Conservation (phyloP, 2,888 invertebrate genomes). For the Lasioglossum lativentre region DNA sequence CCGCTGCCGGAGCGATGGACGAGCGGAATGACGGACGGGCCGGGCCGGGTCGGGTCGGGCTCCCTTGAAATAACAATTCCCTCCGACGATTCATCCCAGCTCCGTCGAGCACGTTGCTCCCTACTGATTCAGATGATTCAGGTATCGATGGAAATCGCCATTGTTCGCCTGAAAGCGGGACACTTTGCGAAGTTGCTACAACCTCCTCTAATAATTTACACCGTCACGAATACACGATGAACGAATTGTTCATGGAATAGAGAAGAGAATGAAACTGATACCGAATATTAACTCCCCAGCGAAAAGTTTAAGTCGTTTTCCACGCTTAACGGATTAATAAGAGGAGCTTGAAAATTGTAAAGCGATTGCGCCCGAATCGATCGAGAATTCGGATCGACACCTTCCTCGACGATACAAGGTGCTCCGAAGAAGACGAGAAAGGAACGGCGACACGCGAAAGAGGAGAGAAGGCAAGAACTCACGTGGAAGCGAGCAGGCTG, state of each 20-base stretch:
- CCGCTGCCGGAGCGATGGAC: constrained; percentile 75
- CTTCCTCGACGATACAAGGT: not conserved
- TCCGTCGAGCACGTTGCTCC: constrained; percentile 6
- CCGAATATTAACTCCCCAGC: no score
- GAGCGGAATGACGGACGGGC: constrained; percentile 73
- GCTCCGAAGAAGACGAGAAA: not conserved
- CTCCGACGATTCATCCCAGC: constrained; percentile 40
- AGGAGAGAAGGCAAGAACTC: constrained; percentile 20
- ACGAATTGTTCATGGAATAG: no score
- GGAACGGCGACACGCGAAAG: constrained; percentile 28
- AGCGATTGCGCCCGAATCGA: not conserved
- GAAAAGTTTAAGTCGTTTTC: not conserved
- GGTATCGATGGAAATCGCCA: constrained; percentile 26
- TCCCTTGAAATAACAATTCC: constrained; percentile 81
- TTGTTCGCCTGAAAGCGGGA: not conserved
- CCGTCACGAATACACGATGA: no score
- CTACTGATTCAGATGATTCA: constrained; percentile 10
- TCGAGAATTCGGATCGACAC: not conserved
- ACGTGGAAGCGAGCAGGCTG: constrained; percentile 58
- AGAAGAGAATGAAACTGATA: no score
- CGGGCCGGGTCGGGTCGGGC: constrained; percentile 55
- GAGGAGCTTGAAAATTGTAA: not conserved
- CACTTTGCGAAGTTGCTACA: not conserved
- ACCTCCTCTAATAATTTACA: no score
- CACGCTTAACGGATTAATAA: not conserved